phyloP scores from a whole-genome alignment of 2,888 invertebrate species.

The Drosophila paracracens region DNA sequence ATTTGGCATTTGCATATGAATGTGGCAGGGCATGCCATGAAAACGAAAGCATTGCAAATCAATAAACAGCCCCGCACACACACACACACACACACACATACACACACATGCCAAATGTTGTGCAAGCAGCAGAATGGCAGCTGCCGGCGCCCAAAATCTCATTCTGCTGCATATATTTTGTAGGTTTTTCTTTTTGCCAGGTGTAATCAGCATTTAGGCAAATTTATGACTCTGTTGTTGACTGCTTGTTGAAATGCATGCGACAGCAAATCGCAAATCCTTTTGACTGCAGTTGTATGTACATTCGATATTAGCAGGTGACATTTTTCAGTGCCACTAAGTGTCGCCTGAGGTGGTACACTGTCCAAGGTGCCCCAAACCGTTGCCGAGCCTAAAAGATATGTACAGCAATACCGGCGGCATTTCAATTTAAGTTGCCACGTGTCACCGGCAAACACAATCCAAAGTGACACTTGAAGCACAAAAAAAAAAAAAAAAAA shows the following conservation, averaged over 20 bases:
- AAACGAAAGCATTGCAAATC: slow-evolving; percentile 62
- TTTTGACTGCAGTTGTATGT: slow-evolving; percentile 35
- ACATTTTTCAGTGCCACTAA: slow-evolving; percentile 60
- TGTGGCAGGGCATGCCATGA: slow-evolving; percentile 51
- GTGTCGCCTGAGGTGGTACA: slow-evolving; percentile 49
- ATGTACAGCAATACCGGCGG: slow-evolving; percentile 72
- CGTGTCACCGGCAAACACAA: slow-evolving; percentile 75
- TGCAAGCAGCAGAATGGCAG: slow-evolving; percentile 37
- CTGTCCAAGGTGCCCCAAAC: background rate
- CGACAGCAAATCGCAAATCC: background rate
- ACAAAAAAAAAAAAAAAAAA: slow-evolving; percentile 7
- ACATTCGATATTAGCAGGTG: slow-evolving; percentile 51
- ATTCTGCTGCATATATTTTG: slow-evolving; percentile 5
- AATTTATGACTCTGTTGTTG: slow-evolving; percentile 45
- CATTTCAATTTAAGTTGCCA: slow-evolving; percentile 81
- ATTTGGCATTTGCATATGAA: slow-evolving; percentile 65
- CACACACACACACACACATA: background rate
- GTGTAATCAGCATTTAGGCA: slow-evolving; percentile 51
- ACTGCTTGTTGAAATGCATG: slow-evolving; percentile 38
- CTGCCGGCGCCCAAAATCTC: slow-evolving; percentile 38
- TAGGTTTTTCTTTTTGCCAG: slow-evolving; percentile 8
- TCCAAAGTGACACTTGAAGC: slow-evolving; percentile 73
- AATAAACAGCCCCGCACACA: slow-evolving; percentile 39
- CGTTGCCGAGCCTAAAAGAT: slow-evolving; percentile 61
- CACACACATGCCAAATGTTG: slow-evolving; percentile 7